Percentiles rank a stretch among this genome's conserved stretches.
Evolutionary conservation across 2,888 invertebrate species (phyloP).

Genomic region (Cosmorhoe ocellata): DNA sequence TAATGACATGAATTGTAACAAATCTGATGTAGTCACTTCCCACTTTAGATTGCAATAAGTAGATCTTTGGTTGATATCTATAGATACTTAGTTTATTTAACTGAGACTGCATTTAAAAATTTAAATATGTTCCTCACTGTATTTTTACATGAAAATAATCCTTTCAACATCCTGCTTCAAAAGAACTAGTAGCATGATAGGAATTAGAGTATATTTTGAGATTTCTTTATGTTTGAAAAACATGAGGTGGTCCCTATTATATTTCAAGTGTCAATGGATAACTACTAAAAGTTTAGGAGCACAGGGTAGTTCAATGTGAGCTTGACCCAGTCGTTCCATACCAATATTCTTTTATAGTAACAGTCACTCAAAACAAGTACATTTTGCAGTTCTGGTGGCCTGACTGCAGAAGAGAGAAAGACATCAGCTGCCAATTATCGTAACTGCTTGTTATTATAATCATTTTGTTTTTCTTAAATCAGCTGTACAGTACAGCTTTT

Average conservation of each 20-base stretch:
- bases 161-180: no score
- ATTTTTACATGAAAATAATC: no score
- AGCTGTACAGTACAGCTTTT: neutral
- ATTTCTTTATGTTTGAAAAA: no score
- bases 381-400: constrained; percentile 6
- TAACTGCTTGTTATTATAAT: constrained; percentile 1
- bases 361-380: neutral
- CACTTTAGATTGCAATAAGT: constrained; percentile 1
- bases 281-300: no score
- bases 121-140: no score
- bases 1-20: constrained; percentile 11
- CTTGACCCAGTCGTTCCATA: no score
- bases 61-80: neutral
- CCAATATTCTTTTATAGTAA: no score
- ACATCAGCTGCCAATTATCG: neutral
- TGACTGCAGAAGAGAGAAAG: neutral
- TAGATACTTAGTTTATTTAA: neutral
- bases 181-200: no score
- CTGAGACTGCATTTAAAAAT: neutral
- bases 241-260: no score
- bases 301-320: no score
- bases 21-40: constrained; percentile 9
- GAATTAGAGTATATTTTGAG: no score
- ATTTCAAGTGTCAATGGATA: no score
- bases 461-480: constrained; percentile 5